Evolutionary conservation across 2,888 invertebrate species (phyloP), one percentile per base, ranked within the genome.

Genomic region (Pharmacophagus antenor): DNA sequence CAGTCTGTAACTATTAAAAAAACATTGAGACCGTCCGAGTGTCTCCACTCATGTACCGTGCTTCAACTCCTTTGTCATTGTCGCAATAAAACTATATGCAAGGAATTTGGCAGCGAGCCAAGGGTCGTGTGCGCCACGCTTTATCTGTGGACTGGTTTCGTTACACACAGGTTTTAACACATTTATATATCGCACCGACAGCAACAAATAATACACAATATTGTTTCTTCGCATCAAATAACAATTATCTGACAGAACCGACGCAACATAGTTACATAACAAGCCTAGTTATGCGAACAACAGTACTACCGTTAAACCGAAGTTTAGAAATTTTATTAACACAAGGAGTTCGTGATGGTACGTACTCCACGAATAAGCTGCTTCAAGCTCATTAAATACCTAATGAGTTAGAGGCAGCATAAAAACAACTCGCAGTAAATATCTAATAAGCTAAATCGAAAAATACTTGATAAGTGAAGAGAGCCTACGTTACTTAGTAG

Each of bases 141-240:
- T 56, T 56, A 60, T 46, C n/a, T 17, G 31, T 27, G 25, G 20
- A 37, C 18, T 20, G 37, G 27, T 21, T 54, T 22, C 37, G 42
- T 58, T 42, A 52, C 46, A n/a, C 44, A 4, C n/a, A n/a, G 58
- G 27, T 21, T 44, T 50, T 57, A 57, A 58, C 48, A 47, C 52
- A 54, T 41, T 41, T 25, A 41, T 58, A 49, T 48, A 53, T 53
- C 53, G 31, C 42, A 21, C 54, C 50, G 54, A 49, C 49, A 12
- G 27, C 49, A 31, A 17, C 41, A 55, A 55, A 37, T 49, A 55
- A 59, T 42, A 12, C 49, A n/a, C 44, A 1, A 44, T 44, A 49
- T 25, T 50, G 54, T 55, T 54, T 49, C 54, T 8, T 27, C 58
- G 49, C 54, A 49, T 31, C 50, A 55, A 49, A 59, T 59, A 54